phyloP scores from a whole-genome alignment of 2,113 vertebrate species.

The Macrotus californicus region DNA sequence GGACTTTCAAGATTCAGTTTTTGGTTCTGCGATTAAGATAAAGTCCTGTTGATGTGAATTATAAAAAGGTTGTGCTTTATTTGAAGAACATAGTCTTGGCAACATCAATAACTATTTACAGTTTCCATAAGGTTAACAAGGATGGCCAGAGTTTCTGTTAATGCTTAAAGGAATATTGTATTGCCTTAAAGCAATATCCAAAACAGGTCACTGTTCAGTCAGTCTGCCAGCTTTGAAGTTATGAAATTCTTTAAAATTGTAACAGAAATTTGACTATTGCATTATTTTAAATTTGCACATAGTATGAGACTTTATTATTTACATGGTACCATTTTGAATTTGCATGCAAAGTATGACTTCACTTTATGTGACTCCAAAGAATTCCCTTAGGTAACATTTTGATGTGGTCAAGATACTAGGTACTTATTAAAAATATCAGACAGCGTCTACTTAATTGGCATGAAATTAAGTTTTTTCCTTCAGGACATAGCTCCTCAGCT shows the following conservation, averaged over 20 bases:
- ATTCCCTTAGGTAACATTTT: background rate
- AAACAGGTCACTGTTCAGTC: background rate
- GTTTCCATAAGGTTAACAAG: background rate
- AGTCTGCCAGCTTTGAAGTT: background rate
- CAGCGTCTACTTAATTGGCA: background rate
- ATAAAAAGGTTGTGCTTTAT: background rate
- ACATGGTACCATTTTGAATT: background rate
- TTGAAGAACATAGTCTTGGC: background rate
- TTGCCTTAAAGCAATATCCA: background rate
- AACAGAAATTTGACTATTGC: background rate
- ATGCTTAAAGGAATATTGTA: background rate
- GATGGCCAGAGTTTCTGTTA: background rate
- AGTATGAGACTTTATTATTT: background rate
- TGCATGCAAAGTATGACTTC: background rate
- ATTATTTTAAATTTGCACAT: background rate
- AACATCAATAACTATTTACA: background rate
- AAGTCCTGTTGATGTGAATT: background rate
- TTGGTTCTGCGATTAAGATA: background rate
- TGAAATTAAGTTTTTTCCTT: conserved; percentile 1
- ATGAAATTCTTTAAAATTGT: background rate
- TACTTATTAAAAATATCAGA: background rate
- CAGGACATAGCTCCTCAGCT: background rate
- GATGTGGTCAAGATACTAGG: background rate
- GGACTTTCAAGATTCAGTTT: conserved; percentile 27
- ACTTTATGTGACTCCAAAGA: background rate